These are phyloP conservation scores for Anticlea derivata DNA, from an alignment of 2,888 invertebrate genomes.

Conservation along the genomic window DNA sequence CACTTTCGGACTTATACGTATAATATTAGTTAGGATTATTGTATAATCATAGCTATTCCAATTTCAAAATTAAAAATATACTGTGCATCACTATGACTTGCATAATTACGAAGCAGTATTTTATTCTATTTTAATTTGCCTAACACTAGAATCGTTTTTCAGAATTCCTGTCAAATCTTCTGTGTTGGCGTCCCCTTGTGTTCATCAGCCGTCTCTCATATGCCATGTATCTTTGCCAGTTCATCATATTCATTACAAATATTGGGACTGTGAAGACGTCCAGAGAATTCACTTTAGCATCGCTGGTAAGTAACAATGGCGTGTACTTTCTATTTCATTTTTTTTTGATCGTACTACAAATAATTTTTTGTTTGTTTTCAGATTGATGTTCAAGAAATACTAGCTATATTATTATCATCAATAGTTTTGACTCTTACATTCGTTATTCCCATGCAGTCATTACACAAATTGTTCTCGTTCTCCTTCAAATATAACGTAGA, in stretches of 20 bases:
- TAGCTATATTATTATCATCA: constrained; percentile 78
- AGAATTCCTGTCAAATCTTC: constrained; percentile 78
- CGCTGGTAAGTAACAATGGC: constrained; percentile 76
- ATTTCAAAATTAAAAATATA: too few species aligned
- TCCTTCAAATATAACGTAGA: constrained; percentile 44
- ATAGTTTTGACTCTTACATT: constrained; percentile 84
- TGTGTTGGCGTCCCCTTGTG: constrained; percentile 82
- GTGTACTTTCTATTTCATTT: background rate
- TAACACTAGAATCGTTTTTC: constrained; percentile 21
- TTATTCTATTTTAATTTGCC: too few species aligned
- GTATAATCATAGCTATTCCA: too few species aligned
- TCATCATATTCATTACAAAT: constrained; percentile 86
- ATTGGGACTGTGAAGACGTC: constrained; percentile 85
- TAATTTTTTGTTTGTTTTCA: constrained; percentile 52
- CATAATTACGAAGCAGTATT: too few species aligned
- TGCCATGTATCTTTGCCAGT: constrained; percentile 86
- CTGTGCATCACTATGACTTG: too few species aligned
- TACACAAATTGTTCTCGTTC: constrained; percentile 62
- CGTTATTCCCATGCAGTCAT: constrained; percentile 86
- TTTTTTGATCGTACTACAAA: background rate
- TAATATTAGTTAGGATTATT: too few species aligned
- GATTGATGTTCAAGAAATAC: constrained; percentile 84
- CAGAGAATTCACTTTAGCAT: constrained; percentile 81
- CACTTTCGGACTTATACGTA: too few species aligned
- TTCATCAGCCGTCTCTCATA: constrained; percentile 87